Conservation (phyloP, 2,888 invertebrate species). For the Apantesis nais region DNA sequence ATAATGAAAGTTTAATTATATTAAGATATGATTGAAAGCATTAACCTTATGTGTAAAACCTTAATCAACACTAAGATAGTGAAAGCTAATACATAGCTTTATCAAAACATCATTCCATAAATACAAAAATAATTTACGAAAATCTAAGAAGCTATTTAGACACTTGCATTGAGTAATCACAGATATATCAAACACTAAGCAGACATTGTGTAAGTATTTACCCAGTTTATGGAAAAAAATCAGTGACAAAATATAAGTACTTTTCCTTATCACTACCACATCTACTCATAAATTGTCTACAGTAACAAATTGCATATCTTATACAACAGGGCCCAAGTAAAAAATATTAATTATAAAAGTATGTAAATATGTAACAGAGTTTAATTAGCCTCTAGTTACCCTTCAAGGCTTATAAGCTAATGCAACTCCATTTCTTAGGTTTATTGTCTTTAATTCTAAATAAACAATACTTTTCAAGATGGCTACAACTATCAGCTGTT, state of each 20-base stretch:
- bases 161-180: constrained; percentile 52
- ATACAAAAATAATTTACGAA: constrained; percentile 52
- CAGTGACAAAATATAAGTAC: constrained; percentile 32
- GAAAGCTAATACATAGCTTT: constrained; percentile 28
- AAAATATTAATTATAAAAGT: not conserved
- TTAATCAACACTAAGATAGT: constrained; percentile 1
- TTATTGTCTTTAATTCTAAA: not conserved
- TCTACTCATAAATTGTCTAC: constrained; percentile 20
- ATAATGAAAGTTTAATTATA: too few relatives aligned
- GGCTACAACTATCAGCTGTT: not conserved
- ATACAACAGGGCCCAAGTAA: constrained; percentile 33
- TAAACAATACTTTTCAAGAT: not conserved
- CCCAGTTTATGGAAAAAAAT: not conserved
- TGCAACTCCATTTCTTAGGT: not conserved
- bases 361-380: not conserved
- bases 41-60: constrained; percentile 26
- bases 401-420: not conserved
- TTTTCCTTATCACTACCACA: constrained; percentile 23
- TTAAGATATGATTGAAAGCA: constrained; percentile 48
- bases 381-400: not conserved
- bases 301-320: constrained; percentile 4
- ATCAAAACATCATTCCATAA: constrained; percentile 39
- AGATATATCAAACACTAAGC: constrained; percentile 46
- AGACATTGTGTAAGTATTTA: constrained; percentile 5
- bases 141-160: constrained; percentile 44